Base-by-base conservation (phyloP, 2,113 vertebrate genomes). In the Salvelinus fontinalis region DNA sequence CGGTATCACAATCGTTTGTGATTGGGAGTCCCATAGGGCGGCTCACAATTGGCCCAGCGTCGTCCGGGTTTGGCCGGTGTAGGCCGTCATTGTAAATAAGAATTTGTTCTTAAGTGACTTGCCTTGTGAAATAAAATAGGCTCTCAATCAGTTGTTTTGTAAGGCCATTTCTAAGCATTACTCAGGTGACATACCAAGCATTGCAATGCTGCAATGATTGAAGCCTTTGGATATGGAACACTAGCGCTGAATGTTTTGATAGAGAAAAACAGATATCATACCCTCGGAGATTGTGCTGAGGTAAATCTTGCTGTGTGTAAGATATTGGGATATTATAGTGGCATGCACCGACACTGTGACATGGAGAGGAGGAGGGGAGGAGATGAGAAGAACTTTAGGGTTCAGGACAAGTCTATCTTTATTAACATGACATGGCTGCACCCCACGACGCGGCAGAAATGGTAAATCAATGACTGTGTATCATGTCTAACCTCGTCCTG, bases 381-480 rank as follows among this genome's bases (percentile, higher is more conserved):
- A 44, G 67, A 69, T 44, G 39, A 44, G 26, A 44, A 62, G 14
- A 5, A 75, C 29, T 62, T 79, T 31, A 67, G 68, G n/a, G 67
- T 24, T 44, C 51, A 67, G 73, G 68, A 69, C 59, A 31, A 59
- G 13, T 22, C 59, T 1, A 59, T 54, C 14, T 54, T 31, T 73
- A n/a, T 67, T 44, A 73, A 73, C 64, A 29, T 14, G 12, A 26
- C 60, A 54, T 44, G n/a, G 20, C 69, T 66, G 74, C 44, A 71
- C 44, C 27, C 51, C 69, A 51, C 59, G 64, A 48, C 69, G 65
- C 44, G n/a, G 14, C 18, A 60, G 49, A 22, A 22, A 65, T 13
- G 24, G 44, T 70, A 79, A 77, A 62, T 72, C 69, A 72, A 75
- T 67, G 51, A 78, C 64, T 78, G 31, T 68, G 73, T 51, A 44